These are phyloP conservation scores for Drosophila arawakana DNA, from an alignment of 1,140 invertebrate genomes.

Conservation along the genomic window DNA sequence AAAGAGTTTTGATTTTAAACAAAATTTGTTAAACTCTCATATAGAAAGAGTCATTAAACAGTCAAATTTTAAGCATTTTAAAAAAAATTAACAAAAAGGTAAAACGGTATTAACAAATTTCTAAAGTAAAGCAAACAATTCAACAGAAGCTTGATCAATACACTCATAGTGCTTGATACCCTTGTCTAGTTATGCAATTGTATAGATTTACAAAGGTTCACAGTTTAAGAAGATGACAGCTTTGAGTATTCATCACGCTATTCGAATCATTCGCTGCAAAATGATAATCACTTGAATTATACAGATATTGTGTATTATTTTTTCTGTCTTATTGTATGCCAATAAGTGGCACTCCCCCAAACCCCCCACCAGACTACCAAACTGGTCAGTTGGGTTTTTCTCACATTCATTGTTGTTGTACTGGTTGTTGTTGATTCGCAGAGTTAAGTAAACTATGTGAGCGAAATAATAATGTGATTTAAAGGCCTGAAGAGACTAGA, in stretches of 20 bases:
- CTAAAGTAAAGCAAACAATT: too few relatives aligned
- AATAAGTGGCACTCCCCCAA: neutral
- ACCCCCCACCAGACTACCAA: conserved; percentile 12
- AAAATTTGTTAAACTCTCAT: too few relatives aligned
- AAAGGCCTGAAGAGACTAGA: conserved; percentile 34
- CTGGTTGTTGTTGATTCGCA: conserved; percentile 19
- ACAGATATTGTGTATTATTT: conserved; percentile 7
- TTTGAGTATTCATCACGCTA: conserved; percentile 18
- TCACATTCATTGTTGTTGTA: conserved; percentile 40
- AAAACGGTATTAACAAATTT: too few relatives aligned
- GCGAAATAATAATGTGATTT: conserved; percentile 66
- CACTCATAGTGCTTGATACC: too few relatives aligned
- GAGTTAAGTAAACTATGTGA: conserved; percentile 44
- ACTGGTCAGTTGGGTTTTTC: conserved; percentile 71
- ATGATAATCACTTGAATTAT: conserved; percentile 36
- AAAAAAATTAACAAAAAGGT: too few relatives aligned
- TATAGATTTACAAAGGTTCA: neutral
- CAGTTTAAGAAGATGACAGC: conserved; percentile 2
- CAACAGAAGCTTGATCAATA: too few relatives aligned
- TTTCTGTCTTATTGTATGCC: neutral
- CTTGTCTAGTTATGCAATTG: neutral
- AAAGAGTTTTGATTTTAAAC: too few relatives aligned
- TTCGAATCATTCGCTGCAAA: conserved; percentile 12
- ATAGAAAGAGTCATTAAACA: too few relatives aligned
- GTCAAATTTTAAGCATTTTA: neutral